A percentile compares a stretch with the other conserved stretches of the same genome.
Conservation (phyloP, 2,888 invertebrate genomes). For the Cerastis rubricosa region DNA sequence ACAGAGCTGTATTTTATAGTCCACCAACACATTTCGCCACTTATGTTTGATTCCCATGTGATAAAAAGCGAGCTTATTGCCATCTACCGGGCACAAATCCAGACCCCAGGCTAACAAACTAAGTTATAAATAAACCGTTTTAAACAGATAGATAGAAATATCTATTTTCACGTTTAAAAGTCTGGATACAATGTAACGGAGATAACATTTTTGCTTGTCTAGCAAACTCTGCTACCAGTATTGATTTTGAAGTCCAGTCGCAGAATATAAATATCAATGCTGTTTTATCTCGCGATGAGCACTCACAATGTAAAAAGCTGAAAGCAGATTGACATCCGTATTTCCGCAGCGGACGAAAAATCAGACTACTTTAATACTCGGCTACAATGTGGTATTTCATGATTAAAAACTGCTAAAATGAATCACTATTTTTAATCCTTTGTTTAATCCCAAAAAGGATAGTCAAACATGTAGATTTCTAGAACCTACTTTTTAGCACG, state of each 20-base stretch:
- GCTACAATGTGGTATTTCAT: background rate
- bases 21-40: too few relatives aligned
- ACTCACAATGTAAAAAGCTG: constrained; percentile 32
- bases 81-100: background rate
- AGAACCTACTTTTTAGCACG: too few relatives aligned
- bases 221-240: background rate
- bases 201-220: constrained; percentile 1
- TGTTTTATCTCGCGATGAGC: constrained; percentile 43
- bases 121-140: background rate
- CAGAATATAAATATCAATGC: constrained; percentile 26
- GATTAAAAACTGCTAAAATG: background rate
- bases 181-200: constrained; percentile 2
- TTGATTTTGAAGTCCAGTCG: constrained; percentile 32
- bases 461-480: background rate
- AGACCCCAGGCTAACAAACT: background rate
- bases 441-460: background rate
- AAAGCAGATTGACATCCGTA: constrained; percentile 21
- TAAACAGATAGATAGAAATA: background rate
- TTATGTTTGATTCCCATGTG: background rate
- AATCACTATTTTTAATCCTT: background rate
- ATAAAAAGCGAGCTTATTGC: background rate
- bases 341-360: constrained; percentile 1
- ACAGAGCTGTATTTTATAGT: too few relatives aligned
- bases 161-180: background rate
- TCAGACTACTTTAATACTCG: background rate